Conservation (phyloP, 2,888 invertebrate species). For the Harmothoe impar region DNA sequence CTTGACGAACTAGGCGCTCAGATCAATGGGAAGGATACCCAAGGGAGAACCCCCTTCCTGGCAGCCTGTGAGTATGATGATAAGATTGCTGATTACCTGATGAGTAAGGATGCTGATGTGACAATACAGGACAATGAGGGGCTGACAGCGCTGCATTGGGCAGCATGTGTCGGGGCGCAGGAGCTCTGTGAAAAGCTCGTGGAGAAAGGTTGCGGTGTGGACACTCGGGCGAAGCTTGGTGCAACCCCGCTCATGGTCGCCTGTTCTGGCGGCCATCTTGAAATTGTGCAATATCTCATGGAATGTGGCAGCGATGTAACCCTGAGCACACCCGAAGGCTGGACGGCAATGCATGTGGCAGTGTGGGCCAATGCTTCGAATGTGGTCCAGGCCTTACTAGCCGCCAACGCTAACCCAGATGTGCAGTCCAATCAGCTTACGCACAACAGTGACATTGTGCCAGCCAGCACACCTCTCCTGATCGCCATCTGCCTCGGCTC, state of each 20-base stretch:
- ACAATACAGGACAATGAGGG: slow-evolving; percentile 69
- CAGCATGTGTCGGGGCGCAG: slow-evolving; percentile 70
- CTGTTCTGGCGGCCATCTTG: slow-evolving; percentile 69
- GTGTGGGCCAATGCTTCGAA: slow-evolving; percentile 70
- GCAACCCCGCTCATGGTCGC: slow-evolving; percentile 74
- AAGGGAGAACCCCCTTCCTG: slow-evolving; percentile 70
- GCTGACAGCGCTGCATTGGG: slow-evolving; percentile 72
- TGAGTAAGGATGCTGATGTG: slow-evolving; percentile 69
- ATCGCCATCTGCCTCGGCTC: slow-evolving; percentile 70
- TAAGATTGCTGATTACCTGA: slow-evolving; percentile 68
- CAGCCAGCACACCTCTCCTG: slow-evolving; percentile 72
- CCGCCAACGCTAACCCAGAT: slow-evolving; percentile 68
- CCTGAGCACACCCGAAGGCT: slow-evolving; percentile 71
- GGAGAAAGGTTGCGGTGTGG: slow-evolving; percentile 65
- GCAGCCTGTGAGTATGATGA: slow-evolving; percentile 72
- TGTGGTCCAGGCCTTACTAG: slow-evolving; percentile 67
- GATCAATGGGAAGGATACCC: slow-evolving; percentile 67
- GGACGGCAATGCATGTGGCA: slow-evolving; percentile 73
- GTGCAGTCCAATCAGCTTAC: slow-evolving; percentile 68
- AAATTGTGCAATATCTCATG: slow-evolving; percentile 66
- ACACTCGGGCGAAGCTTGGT: slow-evolving; percentile 70
- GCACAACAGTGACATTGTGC: slow-evolving; percentile 71
- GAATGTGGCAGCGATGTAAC: slow-evolving; percentile 68
- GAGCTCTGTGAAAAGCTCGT: slow-evolving; percentile 67
- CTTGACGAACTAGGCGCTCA: slow-evolving; percentile 68